phyloP scores from a whole-genome alignment of 2,888 invertebrate species.

The Ctena decussata region DNA sequence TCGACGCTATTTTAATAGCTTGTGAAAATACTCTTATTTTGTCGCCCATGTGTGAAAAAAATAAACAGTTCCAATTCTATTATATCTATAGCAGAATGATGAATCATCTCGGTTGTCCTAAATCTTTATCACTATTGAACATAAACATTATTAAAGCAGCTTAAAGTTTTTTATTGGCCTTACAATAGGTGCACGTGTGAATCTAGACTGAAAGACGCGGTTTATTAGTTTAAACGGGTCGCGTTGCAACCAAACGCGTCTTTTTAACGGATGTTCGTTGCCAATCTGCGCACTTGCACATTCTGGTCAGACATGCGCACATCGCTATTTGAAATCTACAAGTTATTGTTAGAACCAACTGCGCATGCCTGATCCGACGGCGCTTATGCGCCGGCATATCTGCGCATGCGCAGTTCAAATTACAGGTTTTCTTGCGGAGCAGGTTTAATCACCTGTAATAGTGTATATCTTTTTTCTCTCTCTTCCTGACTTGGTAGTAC shows the following conservation, averaged over 20 bases:
- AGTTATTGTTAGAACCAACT: no score
- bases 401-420: no score
- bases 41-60: neutral
- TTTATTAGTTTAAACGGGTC: no score
- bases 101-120: neutral
- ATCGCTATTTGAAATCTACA: no score
- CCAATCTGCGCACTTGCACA: no score
- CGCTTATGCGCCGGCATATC: no score
- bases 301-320: no score
- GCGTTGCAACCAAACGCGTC: no score
- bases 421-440: no score
- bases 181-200: constrained; percentile 10
- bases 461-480: neutral
- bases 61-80: neutral
- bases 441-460: neutral
- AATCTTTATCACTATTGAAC: neutral
- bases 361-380: no score
- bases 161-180: neutral
- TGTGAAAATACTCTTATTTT: constrained; percentile 4
- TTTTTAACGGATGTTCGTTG: no score
- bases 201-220: neutral
- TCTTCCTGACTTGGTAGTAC: neutral
- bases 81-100: neutral
- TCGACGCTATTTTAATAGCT: neutral
- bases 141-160: neutral